Evolutionary conservation across 2,797 vertebrate genomes (phyloP).

Genomic region (Scomberomorus guttatus): DNA sequence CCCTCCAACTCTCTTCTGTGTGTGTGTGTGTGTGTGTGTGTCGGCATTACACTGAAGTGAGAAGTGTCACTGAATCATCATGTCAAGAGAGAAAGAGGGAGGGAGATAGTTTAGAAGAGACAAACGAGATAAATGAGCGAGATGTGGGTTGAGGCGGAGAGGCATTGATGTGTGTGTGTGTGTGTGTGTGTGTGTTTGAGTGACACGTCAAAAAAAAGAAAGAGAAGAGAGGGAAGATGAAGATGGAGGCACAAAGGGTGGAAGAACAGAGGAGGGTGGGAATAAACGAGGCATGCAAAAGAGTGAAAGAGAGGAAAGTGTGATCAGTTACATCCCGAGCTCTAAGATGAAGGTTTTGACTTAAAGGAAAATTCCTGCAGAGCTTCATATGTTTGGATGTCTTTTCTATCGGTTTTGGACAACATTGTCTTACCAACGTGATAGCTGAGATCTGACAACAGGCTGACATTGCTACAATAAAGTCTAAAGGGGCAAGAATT

Average conservation of each 20-base stretch:
- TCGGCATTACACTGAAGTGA: conserved; percentile 45
- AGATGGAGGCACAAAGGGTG: not conserved
- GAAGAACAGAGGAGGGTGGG: not conserved
- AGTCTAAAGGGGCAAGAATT: no score
- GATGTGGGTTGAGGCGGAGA: conserved; percentile 49
- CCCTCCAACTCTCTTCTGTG: conserved; percentile 14
- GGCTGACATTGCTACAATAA: not conserved
- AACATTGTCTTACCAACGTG: not conserved
- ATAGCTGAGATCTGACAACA: not conserved
- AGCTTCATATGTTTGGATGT: not conserved
- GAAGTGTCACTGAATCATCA: conserved; percentile 54
- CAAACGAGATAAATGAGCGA: conserved; percentile 51
- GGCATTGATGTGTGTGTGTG: conserved; percentile 37
- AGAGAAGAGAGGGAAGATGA: conserved; percentile 5
- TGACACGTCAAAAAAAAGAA: not conserved
- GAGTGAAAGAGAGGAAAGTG: conserved; percentile 3
- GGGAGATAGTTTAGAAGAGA: conserved; percentile 24
- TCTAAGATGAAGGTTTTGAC: conserved; percentile 1
- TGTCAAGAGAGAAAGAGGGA: conserved; percentile 22
- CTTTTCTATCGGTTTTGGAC: not conserved
- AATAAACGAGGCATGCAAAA: conserved; percentile 1
- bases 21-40: conserved; percentile 19
- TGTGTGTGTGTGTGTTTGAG: conserved; percentile 18
- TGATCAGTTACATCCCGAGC: not conserved
- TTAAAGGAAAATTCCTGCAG: not conserved